Base-by-base conservation (phyloP, 2,797 vertebrate species). In the Sebastes diaconus region DNA sequence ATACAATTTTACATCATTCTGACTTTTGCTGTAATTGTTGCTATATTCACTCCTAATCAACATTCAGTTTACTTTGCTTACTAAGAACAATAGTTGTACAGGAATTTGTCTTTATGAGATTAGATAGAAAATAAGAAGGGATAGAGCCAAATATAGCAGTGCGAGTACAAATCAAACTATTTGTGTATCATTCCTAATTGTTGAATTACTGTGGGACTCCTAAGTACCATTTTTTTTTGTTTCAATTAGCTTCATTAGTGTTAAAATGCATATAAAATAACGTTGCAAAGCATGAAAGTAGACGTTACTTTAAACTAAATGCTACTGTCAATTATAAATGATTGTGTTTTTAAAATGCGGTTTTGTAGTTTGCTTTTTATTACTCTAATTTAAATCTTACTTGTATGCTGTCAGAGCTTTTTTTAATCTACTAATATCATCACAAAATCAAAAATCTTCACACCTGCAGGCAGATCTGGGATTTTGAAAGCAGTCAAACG, bases 281-380 rank as follows among this genome's bases (percentile, higher is more conserved):
- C 4, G 39, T 39, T 64, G 4, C 52, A 36, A 32, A 30, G 54
- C 11, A 29, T 42, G n/a, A 60, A 54, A 25, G 24, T 24, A 57
- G 18, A 24, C 2, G 12, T 25, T 42, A 66, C 63, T 73, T 73
- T 42, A 59, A 68, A 63, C 16, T 34, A 60, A 68, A 63, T 61
- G 73, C 24, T 54, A 11, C 10, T 18, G 11, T 73, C 78, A 50
- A 14, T 39, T 34, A 30, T 36, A 13, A 22, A 70, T 34, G 12
- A 55, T 20, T 59, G n/a, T 52, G n/a, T 63, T 22, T 29, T 67
- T 16, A 52, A 25, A 22, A 60, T 63, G 61, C 8, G 10, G 2
- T 57, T 65, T 65, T 55, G 6, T 18, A 39, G 6, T 65, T 67
- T 79, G 11, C 25, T 58, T 68, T 80, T 66, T 34, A 77, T 60